Conservation (phyloP, 2,797 vertebrate genomes). For the Phoxinus dragarum region DNA sequence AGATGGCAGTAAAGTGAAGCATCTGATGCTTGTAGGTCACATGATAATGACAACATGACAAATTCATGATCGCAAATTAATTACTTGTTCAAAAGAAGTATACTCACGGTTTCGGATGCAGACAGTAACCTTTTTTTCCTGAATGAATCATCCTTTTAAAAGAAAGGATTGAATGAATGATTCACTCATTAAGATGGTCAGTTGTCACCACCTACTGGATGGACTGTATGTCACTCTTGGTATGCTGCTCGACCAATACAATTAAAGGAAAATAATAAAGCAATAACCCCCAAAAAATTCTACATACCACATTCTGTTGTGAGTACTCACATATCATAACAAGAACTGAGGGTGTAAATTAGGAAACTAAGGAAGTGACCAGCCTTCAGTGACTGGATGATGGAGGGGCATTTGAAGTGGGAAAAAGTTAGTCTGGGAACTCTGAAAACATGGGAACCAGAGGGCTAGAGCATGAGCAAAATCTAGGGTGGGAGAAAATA, state of each 20-base stretch:
- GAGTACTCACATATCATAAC: neutral
- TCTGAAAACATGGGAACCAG: constrained; percentile 11
- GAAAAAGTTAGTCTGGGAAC: constrained; percentile 24
- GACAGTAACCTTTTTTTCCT: neutral
- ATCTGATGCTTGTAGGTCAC: neutral
- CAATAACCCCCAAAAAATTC: too few relatives aligned
- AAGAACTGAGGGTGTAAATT: neutral
- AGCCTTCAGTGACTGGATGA: neutral
- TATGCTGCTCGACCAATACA: neutral
- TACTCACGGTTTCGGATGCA: neutral
- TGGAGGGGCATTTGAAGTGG: constrained; percentile 18
- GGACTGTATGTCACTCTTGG: neutral
- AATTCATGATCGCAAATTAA: neutral
- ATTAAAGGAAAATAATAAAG: neutral
- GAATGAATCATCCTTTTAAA: neutral
- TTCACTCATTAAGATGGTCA: neutral
- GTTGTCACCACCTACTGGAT: neutral
- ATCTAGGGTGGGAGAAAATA: constrained; percentile 49
- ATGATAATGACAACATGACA: neutral
- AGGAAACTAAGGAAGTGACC: neutral
- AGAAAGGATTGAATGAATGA: neutral
- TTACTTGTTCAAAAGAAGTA: neutral
- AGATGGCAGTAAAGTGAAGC: too few relatives aligned
- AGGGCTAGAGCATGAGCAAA: neutral
- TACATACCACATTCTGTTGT: neutral